Evolutionary conservation across 2,797 vertebrate genomes (phyloP).

Genomic region (Pipistrellus kuhlii): DNA sequence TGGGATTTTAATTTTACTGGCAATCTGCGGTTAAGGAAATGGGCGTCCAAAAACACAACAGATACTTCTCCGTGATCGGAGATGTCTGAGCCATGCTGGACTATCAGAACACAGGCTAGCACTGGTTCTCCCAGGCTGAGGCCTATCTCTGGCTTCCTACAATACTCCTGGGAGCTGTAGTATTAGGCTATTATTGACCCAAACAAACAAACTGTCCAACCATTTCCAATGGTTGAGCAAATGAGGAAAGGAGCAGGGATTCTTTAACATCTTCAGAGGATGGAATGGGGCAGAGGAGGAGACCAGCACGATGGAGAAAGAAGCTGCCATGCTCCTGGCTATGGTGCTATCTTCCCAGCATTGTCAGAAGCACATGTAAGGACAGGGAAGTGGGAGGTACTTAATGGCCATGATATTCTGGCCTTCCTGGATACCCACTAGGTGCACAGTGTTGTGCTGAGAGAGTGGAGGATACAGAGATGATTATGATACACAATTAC

Average conservation of each 20-base stretch:
- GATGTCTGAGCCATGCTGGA: neutral
- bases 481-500: neutral
- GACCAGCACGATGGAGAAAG: neutral
- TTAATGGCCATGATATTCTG: neutral
- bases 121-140: neutral
- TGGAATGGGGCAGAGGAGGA: neutral
- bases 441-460: neutral
- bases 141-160: neutral
- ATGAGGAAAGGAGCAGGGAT: neutral
- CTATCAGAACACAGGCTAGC: neutral
- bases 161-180: neutral
- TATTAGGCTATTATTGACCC: too few species aligned
- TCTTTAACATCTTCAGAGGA: neutral
- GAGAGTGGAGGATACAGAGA: neutral
- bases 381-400: neutral
- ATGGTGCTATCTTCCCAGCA: neutral
- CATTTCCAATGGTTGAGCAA: neutral
- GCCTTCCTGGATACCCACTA: neutral
- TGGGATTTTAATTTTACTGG: constrained; percentile 39
- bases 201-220: neutral
- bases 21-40: neutral
- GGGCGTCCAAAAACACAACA: neutral
- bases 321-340: neutral
- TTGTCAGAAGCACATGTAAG: neutral
- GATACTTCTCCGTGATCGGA: neutral